These are phyloP conservation scores for Stratiomys singularior DNA, from an alignment of 2,888 invertebrate genomes.

Conservation along the genomic window DNA sequence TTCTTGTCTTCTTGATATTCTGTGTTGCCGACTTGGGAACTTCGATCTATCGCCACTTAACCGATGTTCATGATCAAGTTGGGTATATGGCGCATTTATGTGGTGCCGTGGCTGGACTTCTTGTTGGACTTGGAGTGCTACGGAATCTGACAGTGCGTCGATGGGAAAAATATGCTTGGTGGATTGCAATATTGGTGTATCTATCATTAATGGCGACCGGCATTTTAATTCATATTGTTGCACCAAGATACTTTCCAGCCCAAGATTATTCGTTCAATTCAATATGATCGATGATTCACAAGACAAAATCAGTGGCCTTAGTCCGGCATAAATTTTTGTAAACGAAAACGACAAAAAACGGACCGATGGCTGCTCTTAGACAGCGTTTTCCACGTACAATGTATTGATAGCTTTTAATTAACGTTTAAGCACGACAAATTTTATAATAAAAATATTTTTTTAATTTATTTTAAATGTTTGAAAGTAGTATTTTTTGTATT, in stretches of 20 bases:
- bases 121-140: constrained; percentile 86
- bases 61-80: constrained; percentile 77
- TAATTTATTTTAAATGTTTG: constrained; percentile 15
- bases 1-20: constrained; percentile 83
- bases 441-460: constrained; percentile 19
- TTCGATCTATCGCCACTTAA: constrained; percentile 88
- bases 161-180: constrained; percentile 86
- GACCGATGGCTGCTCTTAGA: not conserved
- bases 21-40: constrained; percentile 87
- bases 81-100: constrained; percentile 96
- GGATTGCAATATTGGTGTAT: constrained; percentile 80
- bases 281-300: not conserved
- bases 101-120: constrained; percentile 85
- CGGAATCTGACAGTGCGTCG: constrained; percentile 81
- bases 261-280: constrained; percentile 54
- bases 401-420: not conserved
- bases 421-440: not conserved
- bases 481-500: not conserved
- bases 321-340: not conserved
- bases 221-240: constrained; percentile 78
- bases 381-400: not conserved
- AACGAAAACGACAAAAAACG: not conserved
- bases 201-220: constrained; percentile 77
- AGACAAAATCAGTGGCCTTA: not conserved
- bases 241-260: constrained; percentile 69